Evolutionary conservation across 1,140 invertebrate species (phyloP), one percentile per base, ranked within the genome.

Genomic region (Conopomorpha cramerella): DNA sequence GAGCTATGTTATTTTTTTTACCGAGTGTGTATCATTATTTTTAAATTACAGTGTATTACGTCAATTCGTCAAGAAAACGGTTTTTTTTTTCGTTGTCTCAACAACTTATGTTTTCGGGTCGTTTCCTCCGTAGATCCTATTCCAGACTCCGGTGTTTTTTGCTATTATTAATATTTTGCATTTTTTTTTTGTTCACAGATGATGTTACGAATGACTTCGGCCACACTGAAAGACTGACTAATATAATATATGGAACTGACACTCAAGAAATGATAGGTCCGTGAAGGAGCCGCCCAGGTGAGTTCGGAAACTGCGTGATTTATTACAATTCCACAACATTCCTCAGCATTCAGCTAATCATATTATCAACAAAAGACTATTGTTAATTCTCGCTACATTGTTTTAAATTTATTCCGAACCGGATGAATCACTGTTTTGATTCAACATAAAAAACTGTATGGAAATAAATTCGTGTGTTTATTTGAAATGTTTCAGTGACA

Each of bases 341-440:
- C 57, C 52, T 60, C 63, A 59, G 59, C 53, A 66, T 72, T 70
- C 65, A 72, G 65, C 65, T 74, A 71, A 76, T 72, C 65, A 70
- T 51, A 53, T 45, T 53, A 54, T 60, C 58, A 65, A 76, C 67
- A 74, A 72, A 73, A 57, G 65, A 60, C 67, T 60, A 72, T 76
- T 76, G 67, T 76, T 54, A 60, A 45, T 43, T 48, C 55, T 51
- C 45, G 10, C 46, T 61, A 48, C 66, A 65, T 72, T 72, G 72
- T 67, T 76, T 68, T 67, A 55, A 45, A 51, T 71, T 70, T 70
- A 71, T 59, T 67, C 57, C 45, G 54, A 68, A 61, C 51, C 44
- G 56, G 70, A 63, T 74, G 70, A 74, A 64, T 74, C 70, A 74
- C 55, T 73, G 66, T 71, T 74, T 63, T 71, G 63, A 66, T 68